Base-by-base conservation (phyloP, 1,140 invertebrate species). In the Rhopalosiphum maidis region DNA sequence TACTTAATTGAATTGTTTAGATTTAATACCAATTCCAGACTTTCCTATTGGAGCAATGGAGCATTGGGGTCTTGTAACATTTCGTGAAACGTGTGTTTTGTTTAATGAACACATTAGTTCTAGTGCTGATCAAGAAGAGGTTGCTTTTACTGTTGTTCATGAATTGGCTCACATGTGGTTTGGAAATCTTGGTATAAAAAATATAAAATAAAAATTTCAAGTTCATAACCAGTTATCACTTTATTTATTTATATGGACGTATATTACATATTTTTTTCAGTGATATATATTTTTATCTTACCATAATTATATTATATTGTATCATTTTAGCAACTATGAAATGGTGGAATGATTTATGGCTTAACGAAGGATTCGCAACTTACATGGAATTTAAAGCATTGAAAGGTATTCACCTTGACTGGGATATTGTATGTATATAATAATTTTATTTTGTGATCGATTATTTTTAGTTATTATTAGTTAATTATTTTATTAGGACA, bases 1-100 rank as follows among this genome's bases (percentile, higher is more conserved):
- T 51, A 43, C 2, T 83, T 35, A 5, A 90, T 90, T 90, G 30
- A 25, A 90, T 95, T 94, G 95, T 96, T 8, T 95, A 98, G 98
- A 99, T 96, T 97, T 99, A 96, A 97, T 98, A 94, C 98, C 98
- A 23, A 98, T 99, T 94, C 98, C 98, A 9, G 98, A 99, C 95
- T 99, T 99, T 96, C 97, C 97, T 1, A 98, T 98, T 6, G 98
- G 98, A 15, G 98, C 98, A 1, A 99, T 99, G 97, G 99, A 99
- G 95, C 98, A 99, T 95, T 99, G 98, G 98, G 98, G 98, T 46
- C 95, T 98, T 2, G 97, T 98, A 1, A 98, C 97, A 4, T 98
- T 96, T 94, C 96, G 98, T 93, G 98, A 99, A 96, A 97, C 97
- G 0, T 96, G 97, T 91, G 96, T 99, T 93, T 95, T 99, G 3